Evolutionary conservation across 2,797 vertebrate genomes (phyloP), one percentile per base, ranked within the genome.

Genomic region (Xiphophorus birchmanni): DNA sequence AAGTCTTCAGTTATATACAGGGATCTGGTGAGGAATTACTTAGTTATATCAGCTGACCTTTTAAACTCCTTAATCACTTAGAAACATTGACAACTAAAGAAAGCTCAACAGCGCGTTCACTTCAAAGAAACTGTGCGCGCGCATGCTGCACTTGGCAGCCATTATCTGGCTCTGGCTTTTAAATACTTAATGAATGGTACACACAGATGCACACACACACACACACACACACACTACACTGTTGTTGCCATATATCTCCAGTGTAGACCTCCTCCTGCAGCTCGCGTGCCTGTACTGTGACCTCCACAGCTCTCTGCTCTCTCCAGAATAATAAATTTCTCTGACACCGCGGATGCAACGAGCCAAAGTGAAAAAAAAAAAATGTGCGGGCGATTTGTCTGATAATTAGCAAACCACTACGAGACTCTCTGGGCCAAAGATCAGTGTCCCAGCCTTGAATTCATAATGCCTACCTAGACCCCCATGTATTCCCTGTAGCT

Each of bases 271-370:
- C 86, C 93, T 93, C 89, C 87, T 83, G 89, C 87, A 90, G 89
- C 90, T 81, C 74, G 80, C 54, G 86, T 89, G 87, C 88, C 89
- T 87, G 81, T 85, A 85, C 88, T 87, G 75, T 95, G 95, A 95
- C 95, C 95, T 95, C 94, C 89, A 87, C 80, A 71, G 84, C 87
- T 93, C 91, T 90, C 90, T 85, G 86, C 80, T 86, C 90, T 93
- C 93, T 90, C 90, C 90, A 86, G 84, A 92, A 95, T 92, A 94
- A 95, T 95, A 94, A 89, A 94, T 95, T 94, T 91, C 75, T 89
- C 91, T 84, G 90, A 86, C 89, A 91, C 86, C 88, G 82, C 71
- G 78, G 79, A 84, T 76, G 82, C 80, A 84, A 73, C 74, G 58
- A 83, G 89, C 35, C 76, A 32, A 80, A 69, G 50, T 29, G 54